Percentiles rank a stretch among this genome's conserved stretches.
phyloP scores from a whole-genome alignment of 2,113 vertebrate genomes.

The Poeciliopsis retropinna region DNA sequence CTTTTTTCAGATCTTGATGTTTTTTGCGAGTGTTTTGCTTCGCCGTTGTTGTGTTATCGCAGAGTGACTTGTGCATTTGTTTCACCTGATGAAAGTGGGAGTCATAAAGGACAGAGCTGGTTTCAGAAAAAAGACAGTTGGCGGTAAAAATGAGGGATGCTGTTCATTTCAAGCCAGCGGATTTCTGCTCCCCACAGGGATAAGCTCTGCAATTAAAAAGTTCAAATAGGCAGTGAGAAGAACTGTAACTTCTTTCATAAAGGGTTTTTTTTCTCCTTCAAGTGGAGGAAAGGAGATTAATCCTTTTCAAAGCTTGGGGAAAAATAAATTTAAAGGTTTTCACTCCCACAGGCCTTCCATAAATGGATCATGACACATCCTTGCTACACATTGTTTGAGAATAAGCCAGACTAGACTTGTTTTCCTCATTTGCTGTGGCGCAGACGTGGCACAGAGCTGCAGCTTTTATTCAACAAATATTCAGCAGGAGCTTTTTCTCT shows the following conservation, averaged over 20 bases:
- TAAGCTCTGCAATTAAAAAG: background rate
- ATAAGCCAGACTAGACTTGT: slow-evolving; percentile 28
- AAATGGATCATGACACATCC: slow-evolving; percentile 51
- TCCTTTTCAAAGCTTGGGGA: slow-evolving; percentile 15
- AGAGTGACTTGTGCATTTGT: slow-evolving; percentile 24
- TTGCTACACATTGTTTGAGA: slow-evolving; percentile 40
- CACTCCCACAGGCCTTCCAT: slow-evolving; percentile 47
- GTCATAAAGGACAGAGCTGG: slow-evolving; percentile 28
- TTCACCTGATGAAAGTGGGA: slow-evolving; percentile 45
- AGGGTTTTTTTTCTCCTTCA: background rate
- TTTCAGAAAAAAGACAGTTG: slow-evolving; percentile 3
- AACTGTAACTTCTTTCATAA: background rate
- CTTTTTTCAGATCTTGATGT: background rate
- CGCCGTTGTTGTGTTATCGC: slow-evolving; percentile 12
- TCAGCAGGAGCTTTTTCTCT: background rate
- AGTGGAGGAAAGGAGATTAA: slow-evolving; percentile 10
- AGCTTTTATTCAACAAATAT: background rate
- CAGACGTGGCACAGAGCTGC: background rate
- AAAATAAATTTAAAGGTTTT: slow-evolving; percentile 39
- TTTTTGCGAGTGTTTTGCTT: background rate
- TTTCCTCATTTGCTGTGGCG: slow-evolving; percentile 33
- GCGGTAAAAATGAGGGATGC: slow-evolving; percentile 17
- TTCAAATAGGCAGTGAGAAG: slow-evolving; percentile 2
- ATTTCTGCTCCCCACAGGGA: slow-evolving; percentile 18
- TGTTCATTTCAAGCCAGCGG: slow-evolving; percentile 28